These are phyloP conservation scores for Lysiphlebus fabarum DNA, from an alignment of 1,140 invertebrate species.

Conservation along the genomic window DNA sequence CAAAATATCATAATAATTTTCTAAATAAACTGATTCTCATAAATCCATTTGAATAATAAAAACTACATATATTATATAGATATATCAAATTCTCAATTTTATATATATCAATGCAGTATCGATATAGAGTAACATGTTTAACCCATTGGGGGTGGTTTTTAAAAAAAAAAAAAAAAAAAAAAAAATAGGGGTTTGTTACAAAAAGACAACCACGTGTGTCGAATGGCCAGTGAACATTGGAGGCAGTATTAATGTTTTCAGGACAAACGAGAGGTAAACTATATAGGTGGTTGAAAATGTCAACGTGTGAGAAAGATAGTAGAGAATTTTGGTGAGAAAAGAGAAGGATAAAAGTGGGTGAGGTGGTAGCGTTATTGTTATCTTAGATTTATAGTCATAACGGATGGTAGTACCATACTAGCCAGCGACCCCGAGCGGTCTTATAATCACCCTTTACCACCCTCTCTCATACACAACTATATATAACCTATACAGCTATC, in stretches of 20 bases:
- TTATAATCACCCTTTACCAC: constrained; percentile 54
- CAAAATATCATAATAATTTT: no score
- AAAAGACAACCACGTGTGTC: constrained; percentile 44
- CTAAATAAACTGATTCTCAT: no score
- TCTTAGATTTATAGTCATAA: constrained; percentile 58
- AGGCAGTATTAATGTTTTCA: constrained; percentile 31
- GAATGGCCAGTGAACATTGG: constrained; percentile 39
- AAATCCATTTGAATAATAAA: no score
- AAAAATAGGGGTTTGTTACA: not conserved
- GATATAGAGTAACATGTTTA: no score
- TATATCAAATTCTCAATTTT: not conserved
- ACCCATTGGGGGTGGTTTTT: not conserved
- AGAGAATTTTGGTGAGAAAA: constrained; percentile 12
- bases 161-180: not conserved
- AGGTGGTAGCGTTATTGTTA: constrained; percentile 54
- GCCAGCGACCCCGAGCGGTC: constrained; percentile 54
- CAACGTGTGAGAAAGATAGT: constrained; percentile 5
- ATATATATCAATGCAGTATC: not conserved
- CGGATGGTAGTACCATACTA: constrained; percentile 54
- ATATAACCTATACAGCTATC: constrained; percentile 25
- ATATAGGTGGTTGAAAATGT: constrained; percentile 27
- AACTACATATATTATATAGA: no score
- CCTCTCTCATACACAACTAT: constrained; percentile 24
- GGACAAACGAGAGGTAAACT: constrained; percentile 34
- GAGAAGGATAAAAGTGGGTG: constrained; percentile 22